Base-by-base conservation (phyloP, 2,888 invertebrate genomes). In the Allygus modestus region DNA sequence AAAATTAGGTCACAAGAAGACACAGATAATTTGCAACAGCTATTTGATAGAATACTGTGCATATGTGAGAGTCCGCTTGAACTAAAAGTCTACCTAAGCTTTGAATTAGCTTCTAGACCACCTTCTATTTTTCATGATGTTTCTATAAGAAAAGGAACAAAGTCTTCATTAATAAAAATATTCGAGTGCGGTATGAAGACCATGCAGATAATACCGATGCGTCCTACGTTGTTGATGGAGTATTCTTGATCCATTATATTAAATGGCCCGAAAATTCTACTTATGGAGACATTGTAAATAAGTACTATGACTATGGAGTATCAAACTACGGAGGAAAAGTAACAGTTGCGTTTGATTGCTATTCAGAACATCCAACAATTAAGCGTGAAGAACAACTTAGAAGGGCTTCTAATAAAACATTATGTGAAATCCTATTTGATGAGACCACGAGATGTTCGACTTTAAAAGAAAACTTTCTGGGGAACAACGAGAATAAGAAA, bases 181-280 rank as follows among this genome's bases (percentile, higher is more conserved):
- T 37, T 37, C 37, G 37, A 37, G 37, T 37, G 37, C 11, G 7
- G 37, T 11, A 58, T 58, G 58, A 58, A 9, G 58, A 58, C 58
- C 58, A 17, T 58, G 58, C 58, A 58, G 31, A 11, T n/a, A 81
- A 46, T 46, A 81, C 37, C 46, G 54, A 9, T n/a, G 46, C n/a
- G n/a, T 37, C 54, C 58, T 58, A 58, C 43, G 51, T 81, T 31
- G 31, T 81, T 26, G 58, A 81, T 58, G 81, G 81, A 58, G 81
- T 51, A 61, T 61, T 31, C 51, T 51, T 81, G 15, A 31, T 81
- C 11, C 58, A 81, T 81, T 0, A 51, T 54, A 28, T 61, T 26
- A 12, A 17, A 17, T 58, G 81, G 81, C 26, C 58, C 43, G 51
- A 81, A 81, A 4, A 81, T 0, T 81, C 17, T 31, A 81, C 58